phyloP scores from a whole-genome alignment of 2,888 invertebrate genomes.

The Cylloceria caligata region DNA sequence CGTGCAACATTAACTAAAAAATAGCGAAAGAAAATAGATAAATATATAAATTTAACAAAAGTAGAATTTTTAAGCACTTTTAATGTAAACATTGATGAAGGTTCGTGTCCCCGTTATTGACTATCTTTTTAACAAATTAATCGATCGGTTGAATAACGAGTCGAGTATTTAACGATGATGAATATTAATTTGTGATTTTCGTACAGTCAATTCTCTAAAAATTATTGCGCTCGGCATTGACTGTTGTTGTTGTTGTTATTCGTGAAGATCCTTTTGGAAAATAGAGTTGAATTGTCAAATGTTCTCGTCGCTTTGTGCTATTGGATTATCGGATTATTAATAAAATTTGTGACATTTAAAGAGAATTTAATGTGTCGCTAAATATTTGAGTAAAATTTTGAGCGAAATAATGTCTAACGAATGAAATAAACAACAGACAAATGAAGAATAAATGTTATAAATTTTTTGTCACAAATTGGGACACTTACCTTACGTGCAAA shows the following conservation, averaged over 20 bases:
- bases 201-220: not conserved
- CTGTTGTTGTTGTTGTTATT: not conserved
- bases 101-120: slow-evolving; percentile 35
- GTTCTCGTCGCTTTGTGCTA: not conserved
- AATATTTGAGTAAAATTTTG: slow-evolving; percentile 1
- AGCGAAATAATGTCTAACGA: not conserved
- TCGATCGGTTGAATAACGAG: slow-evolving; percentile 19
- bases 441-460: slow-evolving; percentile 3
- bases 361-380: not conserved
- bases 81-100: slow-evolving; percentile 47
- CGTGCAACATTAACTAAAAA: slow-evolving; percentile 66
- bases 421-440: not conserved
- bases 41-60: no score
- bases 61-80: slow-evolving; percentile 51
- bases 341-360: not conserved
- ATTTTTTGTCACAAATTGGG: slow-evolving; percentile 30
- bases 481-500: slow-evolving; percentile 67
- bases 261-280: not conserved
- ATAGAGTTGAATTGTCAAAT: not conserved
- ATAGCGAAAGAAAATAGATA: slow-evolving; percentile 66
- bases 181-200: slow-evolving; percentile 27
- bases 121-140: not conserved
- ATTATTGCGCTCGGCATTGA: not conserved
- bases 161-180: slow-evolving; percentile 22
- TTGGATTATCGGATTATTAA: not conserved